Evolutionary conservation across 1,140 invertebrate genomes (phyloP).

Genomic region (Halictus rubicundus): DNA sequence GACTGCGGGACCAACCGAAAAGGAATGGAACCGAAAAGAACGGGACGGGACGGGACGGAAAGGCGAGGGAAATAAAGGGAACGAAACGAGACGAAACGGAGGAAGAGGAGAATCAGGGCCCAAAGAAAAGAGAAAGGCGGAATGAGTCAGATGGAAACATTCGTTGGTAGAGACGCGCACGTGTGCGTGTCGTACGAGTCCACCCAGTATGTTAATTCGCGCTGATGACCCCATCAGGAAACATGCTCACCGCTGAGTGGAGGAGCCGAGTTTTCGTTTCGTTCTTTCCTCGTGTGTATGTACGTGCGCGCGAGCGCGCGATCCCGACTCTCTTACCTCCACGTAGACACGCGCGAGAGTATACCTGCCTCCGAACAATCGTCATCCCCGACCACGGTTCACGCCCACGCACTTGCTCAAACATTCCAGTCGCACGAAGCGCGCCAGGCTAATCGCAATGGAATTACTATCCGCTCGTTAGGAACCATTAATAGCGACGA

Average conservation of each 20-base stretch:
- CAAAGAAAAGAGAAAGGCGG: constrained; percentile 35
- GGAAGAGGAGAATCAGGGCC: constrained; percentile 18
- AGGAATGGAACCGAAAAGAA: too few relatives aligned
- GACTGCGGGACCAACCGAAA: too few relatives aligned
- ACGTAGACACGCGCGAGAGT: constrained; percentile 3
- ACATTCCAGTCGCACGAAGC: constrained; percentile 59
- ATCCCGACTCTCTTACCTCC: neutral
- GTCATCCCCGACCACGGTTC: constrained; percentile 58
- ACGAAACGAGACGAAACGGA: neutral
- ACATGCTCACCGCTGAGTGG: constrained; percentile 70
- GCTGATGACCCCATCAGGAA: constrained; percentile 76
- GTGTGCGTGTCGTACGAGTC: constrained; percentile 66
- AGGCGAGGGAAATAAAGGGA: neutral
- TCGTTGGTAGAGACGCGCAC: constrained; percentile 43
- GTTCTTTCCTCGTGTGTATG: constrained; percentile 1
- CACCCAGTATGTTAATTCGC: constrained; percentile 75
- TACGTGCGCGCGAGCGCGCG: neutral
- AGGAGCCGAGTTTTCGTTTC: constrained; percentile 66
- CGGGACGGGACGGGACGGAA: too few relatives aligned
- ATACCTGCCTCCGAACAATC: constrained; percentile 61
- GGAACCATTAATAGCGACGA: constrained; percentile 43
- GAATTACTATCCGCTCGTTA: constrained; percentile 60
- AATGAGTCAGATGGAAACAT: constrained; percentile 62
- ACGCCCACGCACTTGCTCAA: constrained; percentile 63
- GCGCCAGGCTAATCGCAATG: constrained; percentile 57